A percentile compares a stretch with the other conserved stretches of the same genome.
phyloP scores from a whole-genome alignment of 2,797 vertebrate genomes.

The Coregonus ussuriensis region DNA sequence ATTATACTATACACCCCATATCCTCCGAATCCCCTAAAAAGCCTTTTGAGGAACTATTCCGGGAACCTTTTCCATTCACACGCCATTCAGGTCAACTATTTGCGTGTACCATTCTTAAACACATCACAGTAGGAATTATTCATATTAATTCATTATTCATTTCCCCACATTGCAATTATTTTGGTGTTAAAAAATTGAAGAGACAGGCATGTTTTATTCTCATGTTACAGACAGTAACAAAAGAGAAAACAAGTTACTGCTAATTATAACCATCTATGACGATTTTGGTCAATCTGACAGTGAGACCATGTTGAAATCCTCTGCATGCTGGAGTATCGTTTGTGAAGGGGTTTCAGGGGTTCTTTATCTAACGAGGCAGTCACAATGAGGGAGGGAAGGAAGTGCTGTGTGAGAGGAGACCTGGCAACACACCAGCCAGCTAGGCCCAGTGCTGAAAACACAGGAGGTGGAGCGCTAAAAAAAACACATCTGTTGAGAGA shows the following conservation, averaged over 20 bases:
- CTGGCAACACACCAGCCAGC: neutral
- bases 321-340: too few species aligned
- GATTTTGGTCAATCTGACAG: too few species aligned
- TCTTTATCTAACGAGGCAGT: too few species aligned
- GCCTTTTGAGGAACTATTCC: neutral
- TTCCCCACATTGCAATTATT: neutral
- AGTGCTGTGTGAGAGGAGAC: neutral
- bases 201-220: neutral
- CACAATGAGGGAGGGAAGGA: too few species aligned
- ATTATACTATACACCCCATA: neutral
- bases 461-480: slow-evolving; percentile 20
- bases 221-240: too few species aligned
- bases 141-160: neutral
- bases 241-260: too few species aligned
- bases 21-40: neutral
- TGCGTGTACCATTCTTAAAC: neutral
- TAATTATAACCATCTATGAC: too few species aligned
- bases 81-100: neutral
- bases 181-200: neutral
- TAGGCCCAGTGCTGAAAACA: slow-evolving; percentile 24
- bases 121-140: neutral
- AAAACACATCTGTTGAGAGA: slow-evolving; percentile 1
- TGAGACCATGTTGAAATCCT: too few species aligned
- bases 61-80: neutral
- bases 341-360: too few species aligned